Evolutionary conservation across 2,113 vertebrate species (phyloP), one percentile per base, ranked within the genome.

Genomic region (Brienomyrus brachyistius): DNA sequence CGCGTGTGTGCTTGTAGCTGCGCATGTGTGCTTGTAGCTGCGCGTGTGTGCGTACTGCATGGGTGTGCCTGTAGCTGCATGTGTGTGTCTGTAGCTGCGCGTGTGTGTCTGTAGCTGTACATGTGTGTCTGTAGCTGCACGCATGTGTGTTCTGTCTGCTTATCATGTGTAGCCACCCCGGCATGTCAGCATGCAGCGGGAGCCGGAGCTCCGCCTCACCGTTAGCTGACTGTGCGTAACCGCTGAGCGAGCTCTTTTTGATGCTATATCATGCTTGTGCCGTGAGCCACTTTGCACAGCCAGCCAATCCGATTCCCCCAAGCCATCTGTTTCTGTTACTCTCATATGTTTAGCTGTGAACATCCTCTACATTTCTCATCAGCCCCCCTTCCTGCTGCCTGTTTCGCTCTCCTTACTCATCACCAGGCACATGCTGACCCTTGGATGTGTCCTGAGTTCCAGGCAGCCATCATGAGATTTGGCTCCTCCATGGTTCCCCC

Each of bases 401-500:
- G 82, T 19, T 70, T 27, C 54, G 89, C 87, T 91, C 21, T 91
- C 17, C 91, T 66, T 10, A 21, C 35, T 13, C 89, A 1, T 82
- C 1, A 97, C 93, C 96, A 97, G 92, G 96, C 96, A 90, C 96
- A 97, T 93, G 92, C 97, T 10, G 96, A 97, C 91, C 95, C 97
- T 27, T 96, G 96, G 47, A 92, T 97, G 87, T 97, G 96, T 0
- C 94, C 95, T 0, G 96, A 96, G 91, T 97, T 98, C 0, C 23
- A 95, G 89, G 95, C 59, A 0, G 93, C 96, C 70, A 95, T 93
- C 0, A 90, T 93, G 0, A 91, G 95, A 45, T 96, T 97, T 92
- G 93, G 96, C 62, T 94, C 96, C 85, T 96, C 96, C 90, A 96
- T 97, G 97, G 94, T 96, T 10, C 97, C 97, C 0, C 94, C 98